Evolutionary conservation across 2,113 vertebrate species (phyloP).

Genomic region (Zapus hudsonius): DNA sequence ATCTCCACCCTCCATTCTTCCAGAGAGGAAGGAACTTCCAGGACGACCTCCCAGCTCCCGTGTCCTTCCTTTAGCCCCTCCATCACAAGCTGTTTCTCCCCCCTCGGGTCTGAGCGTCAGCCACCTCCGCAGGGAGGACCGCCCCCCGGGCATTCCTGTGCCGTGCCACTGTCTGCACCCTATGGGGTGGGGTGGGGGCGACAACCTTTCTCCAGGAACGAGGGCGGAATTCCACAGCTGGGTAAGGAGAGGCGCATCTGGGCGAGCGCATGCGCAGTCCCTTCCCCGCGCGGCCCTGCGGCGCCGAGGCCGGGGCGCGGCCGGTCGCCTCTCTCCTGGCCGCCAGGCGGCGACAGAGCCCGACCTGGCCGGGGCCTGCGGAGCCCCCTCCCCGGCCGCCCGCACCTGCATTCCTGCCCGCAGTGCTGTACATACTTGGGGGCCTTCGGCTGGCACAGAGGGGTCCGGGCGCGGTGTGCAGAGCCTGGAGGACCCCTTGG

Average conservation of each 20-base stretch:
- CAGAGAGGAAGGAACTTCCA: neutral
- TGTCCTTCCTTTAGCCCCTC: neutral
- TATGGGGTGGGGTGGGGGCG: no score
- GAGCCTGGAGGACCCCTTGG: no score
- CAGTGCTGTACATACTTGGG: neutral
- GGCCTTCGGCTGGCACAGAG: neutral
- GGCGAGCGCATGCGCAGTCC: neutral
- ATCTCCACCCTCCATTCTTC: neutral
- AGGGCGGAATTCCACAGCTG: neutral
- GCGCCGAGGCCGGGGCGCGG: neutral
- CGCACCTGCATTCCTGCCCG: neutral
- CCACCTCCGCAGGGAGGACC: no score
- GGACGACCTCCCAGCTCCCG: neutral
- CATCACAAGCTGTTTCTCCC: neutral
- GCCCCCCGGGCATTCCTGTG: no score
- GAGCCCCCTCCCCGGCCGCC: rapidly evolving
- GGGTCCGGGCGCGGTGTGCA: neutral
- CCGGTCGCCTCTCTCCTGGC: neutral
- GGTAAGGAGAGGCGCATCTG: neutral
- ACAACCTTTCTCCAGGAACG: neutral
- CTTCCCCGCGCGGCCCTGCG: neutral
- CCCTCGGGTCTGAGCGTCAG: neutral
- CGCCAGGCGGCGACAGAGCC: constrained; percentile 65
- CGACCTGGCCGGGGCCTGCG: rapidly evolving
- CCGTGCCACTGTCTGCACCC: no score